A percentile compares a stretch with the other conserved stretches of the same genome.
Evolutionary conservation across 1,140 invertebrate species (phyloP).

Genomic region (Drepana arcuata): DNA sequence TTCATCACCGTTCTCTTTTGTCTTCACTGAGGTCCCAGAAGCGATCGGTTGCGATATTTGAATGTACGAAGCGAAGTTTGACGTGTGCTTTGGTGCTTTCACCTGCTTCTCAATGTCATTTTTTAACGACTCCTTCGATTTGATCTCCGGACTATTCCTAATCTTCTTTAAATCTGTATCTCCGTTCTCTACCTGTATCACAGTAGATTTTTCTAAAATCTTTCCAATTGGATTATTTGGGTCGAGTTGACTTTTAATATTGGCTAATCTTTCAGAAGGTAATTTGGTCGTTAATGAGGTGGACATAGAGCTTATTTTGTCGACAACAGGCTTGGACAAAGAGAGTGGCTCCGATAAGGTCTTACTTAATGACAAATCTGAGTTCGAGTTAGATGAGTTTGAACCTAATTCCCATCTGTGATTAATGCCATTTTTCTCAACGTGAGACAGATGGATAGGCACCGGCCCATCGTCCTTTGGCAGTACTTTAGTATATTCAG

Average conservation of each 20-base stretch:
- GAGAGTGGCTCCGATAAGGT: conserved; percentile 60
- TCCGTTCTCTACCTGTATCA: conserved; percentile 63
- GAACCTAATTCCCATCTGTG: conserved; percentile 53
- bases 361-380: conserved; percentile 60
- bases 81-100: conserved; percentile 60
- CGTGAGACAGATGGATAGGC: conserved; percentile 55
- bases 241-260: conserved; percentile 62
- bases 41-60: conserved; percentile 65
- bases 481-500: conserved; percentile 40
- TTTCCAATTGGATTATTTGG: conserved; percentile 68
- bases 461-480: conserved; percentile 58
- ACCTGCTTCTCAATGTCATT: conserved; percentile 65
- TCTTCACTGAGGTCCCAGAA: conserved; percentile 33
- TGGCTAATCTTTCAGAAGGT: conserved; percentile 49
- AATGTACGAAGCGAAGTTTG: conserved; percentile 74
- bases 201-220: conserved; percentile 67
- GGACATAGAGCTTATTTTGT: conserved; percentile 47
- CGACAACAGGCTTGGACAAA: conserved; percentile 38
- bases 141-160: conserved; percentile 30
- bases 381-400: conserved; percentile 49
- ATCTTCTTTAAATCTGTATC: conserved; percentile 42
- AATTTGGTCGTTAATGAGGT: conserved; percentile 44
- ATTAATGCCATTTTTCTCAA: conserved; percentile 53
- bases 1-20: conserved; percentile 29
- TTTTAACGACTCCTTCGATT: conserved; percentile 43